Evolutionary conservation across 2,113 vertebrate species (phyloP).

Genomic region (Macrotus californicus): DNA sequence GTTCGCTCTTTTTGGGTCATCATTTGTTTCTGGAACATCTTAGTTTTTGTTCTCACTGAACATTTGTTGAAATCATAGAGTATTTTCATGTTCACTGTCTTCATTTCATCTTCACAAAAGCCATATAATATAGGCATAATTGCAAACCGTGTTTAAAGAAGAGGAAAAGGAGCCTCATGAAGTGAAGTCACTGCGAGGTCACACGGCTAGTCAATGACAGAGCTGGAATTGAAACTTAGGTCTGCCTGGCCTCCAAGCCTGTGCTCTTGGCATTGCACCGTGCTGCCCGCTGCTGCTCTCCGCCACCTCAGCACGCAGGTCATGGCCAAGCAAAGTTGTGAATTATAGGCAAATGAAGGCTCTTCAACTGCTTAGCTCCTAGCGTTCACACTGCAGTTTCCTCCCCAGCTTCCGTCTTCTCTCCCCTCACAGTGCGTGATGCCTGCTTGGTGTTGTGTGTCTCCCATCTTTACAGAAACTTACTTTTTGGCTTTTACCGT

Average conservation of each 20-base stretch:
- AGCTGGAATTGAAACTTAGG: background rate
- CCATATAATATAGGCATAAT: constrained; percentile 9
- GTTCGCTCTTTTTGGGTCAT: background rate
- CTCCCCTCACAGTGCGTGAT: constrained; percentile 40
- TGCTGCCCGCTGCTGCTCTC: background rate
- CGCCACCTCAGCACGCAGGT: background rate
- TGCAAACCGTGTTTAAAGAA: constrained; percentile 32
- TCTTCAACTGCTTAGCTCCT: constrained; percentile 25
- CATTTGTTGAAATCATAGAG: constrained; percentile 36
- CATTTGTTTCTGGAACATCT: background rate
- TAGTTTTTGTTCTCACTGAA: constrained; percentile 19
- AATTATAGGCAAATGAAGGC: background rate
- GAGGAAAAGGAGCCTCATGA: constrained; percentile 33
- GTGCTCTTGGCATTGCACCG: background rate
- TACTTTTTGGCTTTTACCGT: constrained; percentile 29
- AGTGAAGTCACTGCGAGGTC: background rate
- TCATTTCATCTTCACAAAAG: constrained; percentile 39
- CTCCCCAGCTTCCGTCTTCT: constrained; percentile 2
- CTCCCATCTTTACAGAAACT: constrained; percentile 35
- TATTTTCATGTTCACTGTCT: constrained; percentile 28
- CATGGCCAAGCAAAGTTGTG: background rate
- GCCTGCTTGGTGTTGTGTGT: constrained; percentile 53
- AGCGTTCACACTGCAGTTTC: constrained; percentile 15
- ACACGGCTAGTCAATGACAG: background rate
- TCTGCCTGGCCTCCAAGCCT: background rate